phyloP scores from a whole-genome alignment of 2,113 vertebrate genomes.

The Pogonocichla stellata region DNA sequence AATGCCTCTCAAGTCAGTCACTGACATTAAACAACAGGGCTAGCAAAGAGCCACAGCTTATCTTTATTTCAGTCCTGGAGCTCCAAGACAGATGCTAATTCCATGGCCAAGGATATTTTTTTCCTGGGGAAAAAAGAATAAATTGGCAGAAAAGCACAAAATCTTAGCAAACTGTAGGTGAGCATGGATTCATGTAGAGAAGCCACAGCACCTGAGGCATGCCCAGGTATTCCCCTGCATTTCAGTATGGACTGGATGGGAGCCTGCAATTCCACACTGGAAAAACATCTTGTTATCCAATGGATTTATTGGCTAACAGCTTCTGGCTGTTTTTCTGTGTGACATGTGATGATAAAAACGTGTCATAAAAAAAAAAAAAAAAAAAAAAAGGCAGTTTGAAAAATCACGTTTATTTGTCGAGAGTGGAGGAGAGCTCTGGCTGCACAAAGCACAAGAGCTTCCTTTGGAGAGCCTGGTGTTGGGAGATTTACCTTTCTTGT shows the following conservation, averaged over 20 bases:
- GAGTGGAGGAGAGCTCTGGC: neutral
- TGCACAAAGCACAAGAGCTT: neutral
- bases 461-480: neutral
- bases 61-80: neutral
- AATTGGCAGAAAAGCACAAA: neutral
- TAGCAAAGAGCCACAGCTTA: neutral
- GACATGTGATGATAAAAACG: slow-evolving; percentile 12
- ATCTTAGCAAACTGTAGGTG: neutral
- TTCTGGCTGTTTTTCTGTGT: slow-evolving; percentile 33
- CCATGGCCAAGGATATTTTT: neutral
- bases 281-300: slow-evolving; percentile 57
- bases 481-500: slow-evolving; percentile 90
- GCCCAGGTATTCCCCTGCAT: neutral
- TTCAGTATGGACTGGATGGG: neutral
- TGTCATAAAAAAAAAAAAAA: neutral
- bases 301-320: slow-evolving; percentile 41
- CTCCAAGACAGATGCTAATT: neutral
- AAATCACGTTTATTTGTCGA: neutral
- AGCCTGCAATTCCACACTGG: slow-evolving; percentile 14
- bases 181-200: neutral
- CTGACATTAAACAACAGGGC: neutral
- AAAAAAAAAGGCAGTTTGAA: neutral
- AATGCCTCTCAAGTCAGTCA: neutral
- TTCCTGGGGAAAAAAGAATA: neutral
- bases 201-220: neutral